phyloP scores from a whole-genome alignment of 2,888 invertebrate species.

The Conops quadrifasciatus region DNA sequence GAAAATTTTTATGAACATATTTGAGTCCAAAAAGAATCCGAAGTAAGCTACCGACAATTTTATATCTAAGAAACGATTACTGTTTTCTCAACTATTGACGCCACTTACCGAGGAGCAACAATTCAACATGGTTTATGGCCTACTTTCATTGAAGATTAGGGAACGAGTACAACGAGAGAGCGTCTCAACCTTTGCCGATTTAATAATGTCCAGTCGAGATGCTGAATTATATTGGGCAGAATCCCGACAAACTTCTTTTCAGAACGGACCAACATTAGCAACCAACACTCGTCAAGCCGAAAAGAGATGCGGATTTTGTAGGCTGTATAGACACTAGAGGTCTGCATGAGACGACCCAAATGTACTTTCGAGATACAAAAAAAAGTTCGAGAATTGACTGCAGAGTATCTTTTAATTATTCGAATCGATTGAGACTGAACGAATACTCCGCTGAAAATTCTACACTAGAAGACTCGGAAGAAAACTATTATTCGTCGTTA shows the following conservation, averaged over 20 bases:
- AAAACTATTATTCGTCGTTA: too few relatives aligned
- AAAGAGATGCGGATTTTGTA: conserved; percentile 28
- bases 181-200: conserved; percentile 27
- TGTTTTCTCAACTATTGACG: conserved; percentile 28
- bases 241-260: not conserved
- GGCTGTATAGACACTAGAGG: not conserved
- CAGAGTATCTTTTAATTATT: too few relatives aligned
- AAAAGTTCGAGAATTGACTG: too few relatives aligned
- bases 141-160: conserved; percentile 17
- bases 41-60: conserved; percentile 31
- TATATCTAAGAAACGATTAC: conserved; percentile 30
- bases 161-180: conserved; percentile 32
- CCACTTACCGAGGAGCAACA: conserved; percentile 29
- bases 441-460: too few relatives aligned
- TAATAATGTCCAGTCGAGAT: conserved; percentile 32
- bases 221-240: conserved; percentile 34
- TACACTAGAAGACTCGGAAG: too few relatives aligned
- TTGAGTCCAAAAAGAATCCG: conserved; percentile 30
- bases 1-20: conserved; percentile 29
- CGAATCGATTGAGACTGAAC: too few relatives aligned
- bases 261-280: not conserved
- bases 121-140: conserved; percentile 34
- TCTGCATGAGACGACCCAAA: too few relatives aligned
- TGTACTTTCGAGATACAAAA: too few relatives aligned
- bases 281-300: too few relatives aligned